Base-by-base conservation (phyloP, 1,140 invertebrate genomes). In the Drosophila tsacasi region DNA sequence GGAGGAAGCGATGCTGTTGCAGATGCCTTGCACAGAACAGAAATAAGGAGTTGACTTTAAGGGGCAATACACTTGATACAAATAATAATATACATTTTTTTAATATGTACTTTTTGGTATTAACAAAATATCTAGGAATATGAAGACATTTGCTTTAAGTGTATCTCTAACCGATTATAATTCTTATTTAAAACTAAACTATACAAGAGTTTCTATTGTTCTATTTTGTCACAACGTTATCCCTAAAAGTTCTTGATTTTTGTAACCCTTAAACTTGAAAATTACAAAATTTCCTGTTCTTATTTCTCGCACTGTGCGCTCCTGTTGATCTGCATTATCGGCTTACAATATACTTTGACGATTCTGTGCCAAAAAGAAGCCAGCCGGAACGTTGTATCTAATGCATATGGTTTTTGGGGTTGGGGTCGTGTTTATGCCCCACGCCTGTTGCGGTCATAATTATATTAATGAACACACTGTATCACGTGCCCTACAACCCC, bases 381-480 rank as follows among this genome's bases (percentile, higher is more conserved):
- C 25, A 55, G 50, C n/a, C 21, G 17, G 8, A 57, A 57, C 35
- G 15, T 1, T 25, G 35, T 23, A 35, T 42, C 61, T 52, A 68
- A 55, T 57, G 39, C 64, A 35, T 63, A 10, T 39, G 42, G 19
- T 42, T 58, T 58, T 58, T 15, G 54, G 52, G 15, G 23, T 42
- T 60, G 27, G 55, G 37, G 39, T 30, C 39, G 23, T 58, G 61
- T 76, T 66, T 50, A 52, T 65, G 54, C 52, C n/a, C 54, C 39
- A 63, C 17, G 35, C 79, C 42, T 59, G 46, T 55, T 67, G 79
- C 54, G 63, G 55, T 67, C 50, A 54, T 80, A 86, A 87, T 89
- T 83, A 77, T 80, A 87, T 87, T 86, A 87, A 87, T 87, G 80
- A 87, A 86, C 83, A 76, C 67, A 81, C 42, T 64, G 54, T 27